Conservation (phyloP, 2,113 vertebrate species). For the human (Homo sapiens) region GRCh38 chr1:207119001-207119500, state of each 20-base stretch:
- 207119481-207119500: not conserved
- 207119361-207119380: not conserved
- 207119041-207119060: not conserved
- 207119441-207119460: not conserved
- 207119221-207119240: not conserved
- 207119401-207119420: not conserved
- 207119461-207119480: not conserved
- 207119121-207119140: not conserved
- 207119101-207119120: not conserved
- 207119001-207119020: not conserved
- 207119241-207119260: not conserved
- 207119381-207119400: not conserved
- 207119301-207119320: not conserved
- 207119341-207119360: not conserved
- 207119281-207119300: not conserved
- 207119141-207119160: not conserved
- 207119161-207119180: not conserved
- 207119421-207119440: not conserved
- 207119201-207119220: not conserved
- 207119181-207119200: not conserved
- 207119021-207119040: not conserved
- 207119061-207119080: too few relatives aligned
- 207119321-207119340: not conserved
- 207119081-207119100: not conserved
- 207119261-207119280: not conserved